phyloP scores from a whole-genome alignment of 2,113 vertebrate species.

The Poecilia latipinna region DNA sequence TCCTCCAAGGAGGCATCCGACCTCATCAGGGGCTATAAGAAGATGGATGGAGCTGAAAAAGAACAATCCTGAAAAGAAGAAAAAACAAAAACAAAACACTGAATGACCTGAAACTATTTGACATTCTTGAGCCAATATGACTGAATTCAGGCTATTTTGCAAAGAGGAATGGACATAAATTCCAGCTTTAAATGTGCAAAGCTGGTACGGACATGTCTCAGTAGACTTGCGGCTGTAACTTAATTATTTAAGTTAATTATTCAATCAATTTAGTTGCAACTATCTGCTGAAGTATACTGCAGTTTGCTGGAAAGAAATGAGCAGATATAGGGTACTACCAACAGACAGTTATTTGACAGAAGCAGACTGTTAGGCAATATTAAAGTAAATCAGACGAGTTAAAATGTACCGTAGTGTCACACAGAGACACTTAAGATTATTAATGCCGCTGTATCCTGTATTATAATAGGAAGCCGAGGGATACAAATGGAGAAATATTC shows the following conservation, averaged over 20 bases:
- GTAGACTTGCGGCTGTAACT: not conserved
- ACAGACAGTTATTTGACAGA: constrained; percentile 43
- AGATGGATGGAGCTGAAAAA: not conserved
- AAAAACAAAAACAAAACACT: too few species aligned
- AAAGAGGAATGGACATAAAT: not conserved
- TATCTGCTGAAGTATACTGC: constrained; percentile 36
- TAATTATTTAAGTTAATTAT: not conserved
- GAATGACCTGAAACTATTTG: not conserved
- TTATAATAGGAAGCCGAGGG: constrained; percentile 39
- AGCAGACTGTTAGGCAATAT: constrained; percentile 44
- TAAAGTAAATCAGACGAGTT: constrained; percentile 43
- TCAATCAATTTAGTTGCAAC: constrained; percentile 15
- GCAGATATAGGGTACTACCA: constrained; percentile 38
- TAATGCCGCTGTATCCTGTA: constrained; percentile 66
- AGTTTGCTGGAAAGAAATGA: constrained; percentile 13
- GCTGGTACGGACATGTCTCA: not conserved
- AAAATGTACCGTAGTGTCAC: constrained; percentile 39
- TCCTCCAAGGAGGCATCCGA: not conserved
- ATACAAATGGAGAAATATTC: constrained; percentile 46
- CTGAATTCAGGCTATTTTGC: not conserved
- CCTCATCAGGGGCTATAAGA: not conserved
- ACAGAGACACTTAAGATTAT: constrained; percentile 51
- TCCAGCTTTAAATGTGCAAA: not conserved
- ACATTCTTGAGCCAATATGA: not conserved
- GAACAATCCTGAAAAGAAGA: not conserved